These are phyloP conservation scores for Incurvaria masculella DNA, from an alignment of 2,888 invertebrate species.

Conservation along the genomic window DNA sequence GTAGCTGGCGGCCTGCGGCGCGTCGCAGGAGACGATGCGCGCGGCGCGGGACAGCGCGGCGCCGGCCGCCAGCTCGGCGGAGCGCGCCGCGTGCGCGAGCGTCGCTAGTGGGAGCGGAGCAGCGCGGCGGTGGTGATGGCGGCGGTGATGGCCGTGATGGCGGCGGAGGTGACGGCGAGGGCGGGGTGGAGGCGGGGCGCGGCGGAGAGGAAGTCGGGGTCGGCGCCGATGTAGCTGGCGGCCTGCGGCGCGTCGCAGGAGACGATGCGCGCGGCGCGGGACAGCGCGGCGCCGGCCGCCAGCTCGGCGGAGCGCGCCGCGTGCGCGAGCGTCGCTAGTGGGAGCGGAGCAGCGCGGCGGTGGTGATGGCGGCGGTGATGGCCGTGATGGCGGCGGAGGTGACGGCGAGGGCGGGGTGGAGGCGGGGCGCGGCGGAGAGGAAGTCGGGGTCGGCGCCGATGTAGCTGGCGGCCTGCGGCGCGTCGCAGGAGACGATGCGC, in stretches of 20 bases:
- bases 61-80: slow-evolving; percentile 55
- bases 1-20: slow-evolving; percentile 39
- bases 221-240: slow-evolving; percentile 37
- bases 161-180: too few relatives aligned
- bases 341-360: background rate
- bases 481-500: slow-evolving; percentile 43
- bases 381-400: too few relatives aligned
- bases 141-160: background rate
- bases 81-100: slow-evolving; percentile 64
- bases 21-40: slow-evolving; percentile 43
- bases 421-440: slow-evolving; percentile 25
- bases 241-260: slow-evolving; percentile 47
- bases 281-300: slow-evolving; percentile 34
- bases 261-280: slow-evolving; percentile 39
- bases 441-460: slow-evolving; percentile 43
- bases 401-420: too few relatives aligned
- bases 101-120: too few relatives aligned
- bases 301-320: slow-evolving; percentile 64
- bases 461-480: slow-evolving; percentile 39
- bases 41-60: slow-evolving; percentile 36
- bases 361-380: background rate
- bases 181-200: slow-evolving; percentile 16
- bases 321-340: too few relatives aligned
- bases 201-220: slow-evolving; percentile 37
- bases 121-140: background rate